Base-by-base conservation (phyloP, 2,888 invertebrate species). In the Micropterix aruncella region DNA sequence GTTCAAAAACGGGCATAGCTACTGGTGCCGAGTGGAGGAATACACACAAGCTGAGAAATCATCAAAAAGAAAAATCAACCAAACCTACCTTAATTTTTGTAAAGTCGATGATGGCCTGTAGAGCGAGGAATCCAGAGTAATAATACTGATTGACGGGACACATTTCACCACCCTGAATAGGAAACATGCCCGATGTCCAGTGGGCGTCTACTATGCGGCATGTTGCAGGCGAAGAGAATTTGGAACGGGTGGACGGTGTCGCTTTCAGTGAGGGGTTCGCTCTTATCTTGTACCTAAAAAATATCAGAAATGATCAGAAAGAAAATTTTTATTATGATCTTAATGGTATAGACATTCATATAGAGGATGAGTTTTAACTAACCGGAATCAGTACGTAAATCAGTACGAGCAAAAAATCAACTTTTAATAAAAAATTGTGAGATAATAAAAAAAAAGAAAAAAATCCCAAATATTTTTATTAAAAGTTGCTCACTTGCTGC, bases 71-170 rank as follows among this genome's bases (percentile, higher is more conserved):
- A n/a, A n/a, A n/a, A n/a, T n/a, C n/a, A n/a, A n/a, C n/a, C n/a
- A n/a, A n/a, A 48, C 58, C 55, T 57, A 83, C 82, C 70, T 74
- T 75, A 50, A 84, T 82, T 60, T 83, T 82, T 16, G 81, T 79
- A 55, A 73, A 78, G 59, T 85, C 84, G 41, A 84, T 73, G 15
- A 85, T 62, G 16, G 79, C 73, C 60, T 85, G 84, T 52, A 86
- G 60, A 2, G 81, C 80, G 48, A 83, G 60, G 57, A 85, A 85
- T n/a, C 83, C 83, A 0, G 83, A 82, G 57, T 77, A 79, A 57
- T 79, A 80, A 56, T 86, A 86, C 62, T 82, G 79, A 53, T 83
- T 77, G 3, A 80, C 81, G 0, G 84, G 84, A 56, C 86, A 86
- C 4, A 74, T 74, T 48, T 78, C 78, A n/a, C 80, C 79, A 0